A percentile compares a stretch with the other conserved stretches of the same genome.
These are phyloP conservation scores for Falcunculus frontatus DNA, from an alignment of 2,113 vertebrate genomes.

Conservation along the genomic window DNA sequence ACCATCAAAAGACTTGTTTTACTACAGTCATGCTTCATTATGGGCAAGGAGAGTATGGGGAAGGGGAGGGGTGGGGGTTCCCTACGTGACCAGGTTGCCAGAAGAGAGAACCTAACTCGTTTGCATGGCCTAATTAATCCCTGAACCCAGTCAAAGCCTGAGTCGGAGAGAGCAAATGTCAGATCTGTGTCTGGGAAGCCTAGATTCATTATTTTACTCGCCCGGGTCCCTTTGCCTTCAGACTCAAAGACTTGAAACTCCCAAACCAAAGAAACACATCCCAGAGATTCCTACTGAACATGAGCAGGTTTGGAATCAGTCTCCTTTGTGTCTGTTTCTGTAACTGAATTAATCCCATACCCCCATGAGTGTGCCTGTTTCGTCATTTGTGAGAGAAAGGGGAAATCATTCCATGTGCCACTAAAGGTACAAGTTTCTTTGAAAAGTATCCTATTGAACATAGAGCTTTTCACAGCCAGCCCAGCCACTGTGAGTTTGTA, in stretches of 20 bases:
- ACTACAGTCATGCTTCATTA: slow-evolving; percentile 79
- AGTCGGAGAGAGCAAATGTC: slow-evolving; percentile 39
- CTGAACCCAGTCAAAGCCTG: slow-evolving; percentile 41
- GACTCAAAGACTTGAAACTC: neutral
- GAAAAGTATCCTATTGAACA: neutral
- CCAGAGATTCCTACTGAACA: neutral
- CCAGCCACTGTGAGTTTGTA: neutral
- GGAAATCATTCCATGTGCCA: neutral
- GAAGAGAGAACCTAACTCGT: slow-evolving; percentile 42
- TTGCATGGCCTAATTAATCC: slow-evolving; percentile 50
- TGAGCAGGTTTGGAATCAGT: slow-evolving; percentile 1
- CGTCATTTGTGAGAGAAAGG: neutral
- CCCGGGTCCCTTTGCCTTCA: slow-evolving; percentile 30
- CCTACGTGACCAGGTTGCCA: slow-evolving; percentile 55
- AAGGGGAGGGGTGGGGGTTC: slow-evolving; percentile 22
- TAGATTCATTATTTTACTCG: slow-evolving; percentile 28
- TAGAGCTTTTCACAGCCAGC: neutral
- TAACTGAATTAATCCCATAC: slow-evolving; percentile 17
- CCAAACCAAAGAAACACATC: slow-evolving; percentile 1
- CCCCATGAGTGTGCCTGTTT: neutral
- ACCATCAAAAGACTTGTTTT: slow-evolving; percentile 74
- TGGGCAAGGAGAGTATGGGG: slow-evolving; percentile 36
- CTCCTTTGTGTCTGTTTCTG: slow-evolving; percentile 20
- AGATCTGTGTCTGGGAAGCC: slow-evolving; percentile 39
- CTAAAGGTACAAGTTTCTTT: neutral